These are phyloP conservation scores for Athalia cordata DNA, from an alignment of 2,888 invertebrate genomes.

Conservation along the genomic window DNA sequence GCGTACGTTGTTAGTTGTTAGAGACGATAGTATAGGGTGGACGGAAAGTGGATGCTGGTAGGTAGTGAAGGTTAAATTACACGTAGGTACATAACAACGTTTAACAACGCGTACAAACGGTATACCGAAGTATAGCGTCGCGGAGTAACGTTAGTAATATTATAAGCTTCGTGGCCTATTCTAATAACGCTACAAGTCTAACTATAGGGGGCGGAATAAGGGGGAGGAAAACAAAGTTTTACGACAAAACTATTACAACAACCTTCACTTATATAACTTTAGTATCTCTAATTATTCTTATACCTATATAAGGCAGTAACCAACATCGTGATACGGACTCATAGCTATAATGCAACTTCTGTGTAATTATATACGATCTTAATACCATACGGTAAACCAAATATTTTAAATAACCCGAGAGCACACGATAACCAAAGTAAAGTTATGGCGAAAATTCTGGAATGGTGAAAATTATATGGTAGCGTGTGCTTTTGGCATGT, in stretches of 20 bases:
- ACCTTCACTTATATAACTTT: neutral
- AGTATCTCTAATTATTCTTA: neutral
- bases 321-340: neutral
- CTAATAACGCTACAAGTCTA: constrained; percentile 23
- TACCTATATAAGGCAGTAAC: neutral
- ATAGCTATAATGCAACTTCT: neutral
- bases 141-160: neutral
- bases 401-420: no score
- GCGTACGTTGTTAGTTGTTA: neutral
- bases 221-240: constrained; percentile 21
- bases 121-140: neutral
- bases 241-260: constrained; percentile 19
- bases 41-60: constrained; percentile 27
- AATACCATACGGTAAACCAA: neutral
- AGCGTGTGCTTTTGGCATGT: no score
- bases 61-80: constrained; percentile 20
- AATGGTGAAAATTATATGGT: no score
- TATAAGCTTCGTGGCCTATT: constrained; percentile 20
- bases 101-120: constrained; percentile 8
- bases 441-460: no score
- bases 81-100: constrained; percentile 19
- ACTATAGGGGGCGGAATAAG: neutral
- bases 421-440: no score
- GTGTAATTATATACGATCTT: neutral
- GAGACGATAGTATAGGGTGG: neutral